Conservation (phyloP, 2,113 vertebrate genomes). For the Trochalopteron elliotii region DNA sequence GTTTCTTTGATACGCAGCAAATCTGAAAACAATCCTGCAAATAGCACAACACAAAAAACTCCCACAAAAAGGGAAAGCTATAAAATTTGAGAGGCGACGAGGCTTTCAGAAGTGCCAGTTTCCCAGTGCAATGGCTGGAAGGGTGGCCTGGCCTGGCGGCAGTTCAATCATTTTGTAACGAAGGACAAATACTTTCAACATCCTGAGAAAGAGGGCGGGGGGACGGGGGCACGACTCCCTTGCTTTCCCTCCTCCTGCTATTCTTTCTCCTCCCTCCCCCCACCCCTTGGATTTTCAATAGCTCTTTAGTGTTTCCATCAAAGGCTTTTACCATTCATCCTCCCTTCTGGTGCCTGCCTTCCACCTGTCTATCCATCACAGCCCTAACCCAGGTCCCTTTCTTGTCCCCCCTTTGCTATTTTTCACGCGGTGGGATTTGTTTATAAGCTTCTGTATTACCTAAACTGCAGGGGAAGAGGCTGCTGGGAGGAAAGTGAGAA, state of each 20-base stretch:
- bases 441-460: constrained; percentile 61
- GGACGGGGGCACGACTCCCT: constrained; percentile 9
- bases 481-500: constrained; percentile 42
- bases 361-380: constrained; percentile 67
- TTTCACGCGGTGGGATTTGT: constrained; percentile 33
- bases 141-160: constrained; percentile 62
- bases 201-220: constrained; percentile 41
- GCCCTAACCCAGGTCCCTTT: constrained; percentile 14
- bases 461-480: constrained; percentile 30
- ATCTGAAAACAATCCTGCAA: constrained; percentile 36
- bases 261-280: constrained; percentile 60
- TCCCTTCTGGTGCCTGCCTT: constrained; percentile 57
- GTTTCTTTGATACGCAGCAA: not conserved
- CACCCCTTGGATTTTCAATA: constrained; percentile 57
- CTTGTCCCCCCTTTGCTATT: not conserved
- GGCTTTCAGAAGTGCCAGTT: constrained; percentile 51
- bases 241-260: constrained; percentile 57
- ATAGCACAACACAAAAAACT: not conserved
- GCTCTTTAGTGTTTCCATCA: constrained; percentile 65
- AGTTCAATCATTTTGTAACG: constrained; percentile 67
- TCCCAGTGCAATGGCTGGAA: constrained; percentile 43
- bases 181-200: constrained; percentile 68
- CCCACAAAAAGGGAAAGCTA: constrained; percentile 45
- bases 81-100: constrained; percentile 36
- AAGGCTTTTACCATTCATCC: constrained; percentile 63